Base-by-base conservation (phyloP, 2,113 vertebrate species). In the Equus przewalskii region DNA sequence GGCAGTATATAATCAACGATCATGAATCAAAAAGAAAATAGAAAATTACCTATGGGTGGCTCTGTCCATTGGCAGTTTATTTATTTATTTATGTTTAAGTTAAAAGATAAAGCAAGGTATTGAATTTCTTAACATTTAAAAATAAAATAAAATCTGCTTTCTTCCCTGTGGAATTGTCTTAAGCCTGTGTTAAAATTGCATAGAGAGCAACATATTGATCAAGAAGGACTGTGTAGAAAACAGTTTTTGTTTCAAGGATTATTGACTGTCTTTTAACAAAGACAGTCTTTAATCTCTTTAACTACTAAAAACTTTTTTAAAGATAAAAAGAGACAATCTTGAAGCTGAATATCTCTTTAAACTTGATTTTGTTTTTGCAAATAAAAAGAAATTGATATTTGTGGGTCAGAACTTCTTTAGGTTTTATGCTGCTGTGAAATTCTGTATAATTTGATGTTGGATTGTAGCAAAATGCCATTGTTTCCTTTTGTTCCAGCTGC, bases 201-300 rank as follows among this genome's bases (percentile, higher is more conserved):
- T 24, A 72, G 21, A 30, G 13, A 87, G 51, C 9, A 78, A 56
- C 9, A 51, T 81, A 44, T 36, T 94, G 90, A 83, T 54, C 30
- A 81, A 91, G 80, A 51, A 44, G 16, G 19, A 46, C 26, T 92
- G 41, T 89, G 96, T 91, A 95, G 92, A 81, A 89, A 96, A 60
- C 56, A 70, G 18, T 81, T 87, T 72, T 33, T 94, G 64, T 70
- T 21, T 94, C 41, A 81, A 92, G 49, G 36, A 83, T 75, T 75
- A 21, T 93, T 85, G 79, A 80, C 22, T 72, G 18, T 67, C 36
- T 95, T 92, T 85, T 49, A 93, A 70, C 11, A 81, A 90, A 95
- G 36, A 41, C 36, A 41, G 49, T 76, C 6, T 95, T 86, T 80
- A 54, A 72, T 81, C 8, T 89, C 6, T 96, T 75, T 80, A 16